Percentiles rank a stretch among this genome's conserved stretches.
Conservation (phyloP, 2,888 invertebrate species). For the Zaprionus lineosus region DNA sequence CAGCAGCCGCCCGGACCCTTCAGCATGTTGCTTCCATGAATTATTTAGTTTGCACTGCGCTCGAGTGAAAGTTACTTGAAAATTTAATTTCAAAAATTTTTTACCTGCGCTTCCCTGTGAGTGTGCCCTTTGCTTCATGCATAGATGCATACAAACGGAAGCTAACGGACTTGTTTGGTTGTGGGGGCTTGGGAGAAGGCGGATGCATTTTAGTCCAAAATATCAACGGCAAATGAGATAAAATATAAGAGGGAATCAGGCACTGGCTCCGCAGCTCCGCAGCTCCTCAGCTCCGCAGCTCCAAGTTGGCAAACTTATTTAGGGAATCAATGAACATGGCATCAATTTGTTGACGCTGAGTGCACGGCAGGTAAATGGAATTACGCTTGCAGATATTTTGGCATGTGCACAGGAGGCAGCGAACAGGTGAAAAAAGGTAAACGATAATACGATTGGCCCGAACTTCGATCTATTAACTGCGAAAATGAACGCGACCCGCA, state of each 20-base stretch:
- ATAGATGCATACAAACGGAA: background rate
- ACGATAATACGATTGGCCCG: constrained; percentile 26
- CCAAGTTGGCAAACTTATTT: constrained; percentile 62
- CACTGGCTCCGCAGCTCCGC: background rate
- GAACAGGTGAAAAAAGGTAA: background rate
- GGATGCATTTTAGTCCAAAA: constrained; percentile 69
- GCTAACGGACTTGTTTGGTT: too few species aligned
- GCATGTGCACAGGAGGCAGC: constrained; percentile 8
- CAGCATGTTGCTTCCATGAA: constrained; percentile 57
- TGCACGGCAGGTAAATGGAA: constrained; percentile 44
- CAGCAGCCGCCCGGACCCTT: constrained; percentile 18
- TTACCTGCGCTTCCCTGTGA: constrained; percentile 34
- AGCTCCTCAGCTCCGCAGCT: too few species aligned
- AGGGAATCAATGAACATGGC: constrained; percentile 57
- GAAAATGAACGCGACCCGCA: constrained; percentile 26
- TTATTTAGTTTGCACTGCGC: constrained; percentile 77
- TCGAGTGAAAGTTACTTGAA: constrained; percentile 77
- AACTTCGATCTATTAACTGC: constrained; percentile 10
- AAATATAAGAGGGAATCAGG: constrained; percentile 35
- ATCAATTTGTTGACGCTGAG: constrained; percentile 46
- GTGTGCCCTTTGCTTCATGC: constrained; percentile 17
- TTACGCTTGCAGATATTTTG: constrained; percentile 45
- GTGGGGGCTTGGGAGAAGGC: constrained; percentile 29
- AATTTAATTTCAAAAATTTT: constrained; percentile 72
- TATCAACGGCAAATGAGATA: constrained; percentile 57